Conservation (phyloP, 2,113 vertebrate species). For the Ceyx melanurus region DNA sequence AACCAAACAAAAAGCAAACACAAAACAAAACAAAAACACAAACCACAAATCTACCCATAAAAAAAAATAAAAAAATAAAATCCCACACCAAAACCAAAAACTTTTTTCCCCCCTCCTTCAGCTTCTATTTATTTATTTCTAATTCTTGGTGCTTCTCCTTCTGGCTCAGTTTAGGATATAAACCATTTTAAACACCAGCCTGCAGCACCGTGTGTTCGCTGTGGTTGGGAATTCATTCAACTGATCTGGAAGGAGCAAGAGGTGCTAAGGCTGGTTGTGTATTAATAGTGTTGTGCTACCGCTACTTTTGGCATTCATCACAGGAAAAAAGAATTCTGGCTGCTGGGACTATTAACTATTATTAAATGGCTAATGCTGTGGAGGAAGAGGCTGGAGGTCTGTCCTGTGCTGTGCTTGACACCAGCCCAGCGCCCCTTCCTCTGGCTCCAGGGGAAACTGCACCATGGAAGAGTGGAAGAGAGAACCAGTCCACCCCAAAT, state of each 20-base stretch:
- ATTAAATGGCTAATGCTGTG: accelerated
- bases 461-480: accelerated
- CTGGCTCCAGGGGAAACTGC: too few relatives aligned
- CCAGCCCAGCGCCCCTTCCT: neutral
- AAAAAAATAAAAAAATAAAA: too few relatives aligned
- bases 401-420: accelerated
- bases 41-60: too few relatives aligned
- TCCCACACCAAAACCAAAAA: too few relatives aligned
- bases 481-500: neutral
- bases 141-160: neutral
- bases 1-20: too few relatives aligned
- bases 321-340: neutral
- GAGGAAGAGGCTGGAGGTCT: neutral
- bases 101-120: neutral
- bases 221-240: neutral
- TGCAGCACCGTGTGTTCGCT: accelerated
- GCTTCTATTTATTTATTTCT: neutral
- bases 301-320: neutral
- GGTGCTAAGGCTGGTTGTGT: neutral
- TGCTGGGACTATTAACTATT: neutral
- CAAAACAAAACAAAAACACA: too few relatives aligned
- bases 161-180: neutral
- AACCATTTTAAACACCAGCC: neutral
- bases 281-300: neutral
- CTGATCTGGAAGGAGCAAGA: neutral